phyloP scores from a whole-genome alignment of 2,113 vertebrate species.

The Haemorhous mexicanus region DNA sequence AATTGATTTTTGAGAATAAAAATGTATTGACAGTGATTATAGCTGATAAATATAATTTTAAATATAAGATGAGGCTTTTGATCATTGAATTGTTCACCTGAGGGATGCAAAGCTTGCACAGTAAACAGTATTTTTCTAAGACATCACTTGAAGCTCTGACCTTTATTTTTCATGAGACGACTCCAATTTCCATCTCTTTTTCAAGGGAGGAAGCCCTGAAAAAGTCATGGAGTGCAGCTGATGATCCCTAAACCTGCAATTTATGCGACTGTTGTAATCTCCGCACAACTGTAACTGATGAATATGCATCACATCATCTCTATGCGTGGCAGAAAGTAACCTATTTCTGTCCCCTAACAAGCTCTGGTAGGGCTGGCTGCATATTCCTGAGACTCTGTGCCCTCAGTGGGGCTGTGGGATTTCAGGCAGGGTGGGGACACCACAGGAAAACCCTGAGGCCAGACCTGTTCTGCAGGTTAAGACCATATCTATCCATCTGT shows the following conservation, averaged over 20 bases:
- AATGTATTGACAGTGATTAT: constrained; percentile 3
- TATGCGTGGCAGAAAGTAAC: constrained; percentile 28
- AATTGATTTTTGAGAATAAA: constrained; percentile 26
- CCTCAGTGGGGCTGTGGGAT: neutral
- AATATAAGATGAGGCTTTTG: neutral
- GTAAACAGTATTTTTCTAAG: neutral
- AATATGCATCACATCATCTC: constrained; percentile 56
- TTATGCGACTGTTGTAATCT: constrained; percentile 21
- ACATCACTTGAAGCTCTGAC: neutral
- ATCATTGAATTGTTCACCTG: neutral
- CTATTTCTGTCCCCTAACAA: constrained; percentile 40
- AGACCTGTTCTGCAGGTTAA: neutral
- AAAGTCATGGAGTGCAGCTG: constrained; percentile 17
- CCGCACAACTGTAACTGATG: neutral
- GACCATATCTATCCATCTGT: fast-evolving
- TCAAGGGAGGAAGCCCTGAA: neutral
- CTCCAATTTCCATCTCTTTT: neutral
- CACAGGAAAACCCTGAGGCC: fast-evolving
- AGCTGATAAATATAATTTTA: neutral
- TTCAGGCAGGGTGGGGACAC: neutral
- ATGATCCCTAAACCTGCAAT: constrained; percentile 41
- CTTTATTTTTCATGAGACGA: neutral
- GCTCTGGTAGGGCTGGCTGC: neutral
- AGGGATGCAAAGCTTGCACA: neutral
- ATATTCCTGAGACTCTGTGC: neutral